phyloP scores from a whole-genome alignment of 53 echinoderm and acorn worm genomes.

The Astropecten irregularis region DNA sequence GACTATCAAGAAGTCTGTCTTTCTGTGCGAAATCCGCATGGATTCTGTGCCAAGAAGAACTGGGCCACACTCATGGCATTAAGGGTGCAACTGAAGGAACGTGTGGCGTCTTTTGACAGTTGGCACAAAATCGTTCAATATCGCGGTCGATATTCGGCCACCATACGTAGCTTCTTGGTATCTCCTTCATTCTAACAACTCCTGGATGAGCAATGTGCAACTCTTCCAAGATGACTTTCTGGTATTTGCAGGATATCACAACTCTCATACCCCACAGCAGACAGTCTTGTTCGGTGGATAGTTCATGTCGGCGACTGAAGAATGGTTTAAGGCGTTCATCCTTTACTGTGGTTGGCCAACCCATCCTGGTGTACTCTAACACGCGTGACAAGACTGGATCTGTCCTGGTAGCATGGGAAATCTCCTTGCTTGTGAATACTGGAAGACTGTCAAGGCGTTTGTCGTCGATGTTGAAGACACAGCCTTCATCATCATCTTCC shows the following conservation, averaged over 20 bases:
- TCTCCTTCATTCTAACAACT: constrained; percentile 66
- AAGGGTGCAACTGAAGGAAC: constrained; percentile 44
- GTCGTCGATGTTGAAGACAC: constrained; percentile 18
- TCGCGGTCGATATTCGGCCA: constrained; percentile 62
- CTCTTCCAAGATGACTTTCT: constrained; percentile 36
- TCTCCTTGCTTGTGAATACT: constrained; percentile 45
- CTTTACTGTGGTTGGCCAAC: constrained; percentile 31
- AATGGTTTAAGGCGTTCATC: constrained; percentile 26
- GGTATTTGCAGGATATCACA: constrained; percentile 54
- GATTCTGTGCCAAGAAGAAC: constrained; percentile 33
- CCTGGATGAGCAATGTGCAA: constrained; percentile 52
- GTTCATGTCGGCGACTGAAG: constrained; percentile 33
- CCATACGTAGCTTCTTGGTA: constrained; percentile 62
- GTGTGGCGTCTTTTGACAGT: constrained; percentile 33
- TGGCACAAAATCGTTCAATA: constrained; percentile 41
- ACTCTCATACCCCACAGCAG: constrained; percentile 68
- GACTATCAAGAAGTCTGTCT: constrained; percentile 37
- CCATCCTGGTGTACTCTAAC: constrained; percentile 37
- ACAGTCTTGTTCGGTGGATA: constrained; percentile 61
- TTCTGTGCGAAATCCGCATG: constrained; percentile 62
- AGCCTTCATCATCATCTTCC: constrained; percentile 24
- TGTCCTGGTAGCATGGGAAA: constrained; percentile 38
- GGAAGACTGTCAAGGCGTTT: constrained; percentile 25
- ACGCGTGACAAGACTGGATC: constrained; percentile 52
- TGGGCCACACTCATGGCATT: constrained; percentile 66